Percentiles rank a stretch among this genome's conserved stretches.
These are phyloP conservation scores for Diadema setosum DNA, from an alignment of 35 echinoderm and acorn worm genomes.

Conservation along the genomic window DNA sequence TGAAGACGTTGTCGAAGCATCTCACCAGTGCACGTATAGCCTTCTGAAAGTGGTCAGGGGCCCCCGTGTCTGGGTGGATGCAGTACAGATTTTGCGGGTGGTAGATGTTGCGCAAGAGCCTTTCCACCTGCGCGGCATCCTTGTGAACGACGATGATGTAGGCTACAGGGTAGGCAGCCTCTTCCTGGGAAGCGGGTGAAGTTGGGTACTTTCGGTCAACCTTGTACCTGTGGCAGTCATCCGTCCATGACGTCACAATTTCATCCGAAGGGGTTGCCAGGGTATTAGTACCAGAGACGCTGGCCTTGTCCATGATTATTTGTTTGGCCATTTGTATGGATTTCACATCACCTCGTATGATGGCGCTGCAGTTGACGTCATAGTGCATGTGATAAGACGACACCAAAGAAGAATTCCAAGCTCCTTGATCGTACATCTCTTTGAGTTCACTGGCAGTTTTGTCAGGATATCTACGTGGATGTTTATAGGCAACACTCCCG, in stretches of 20 bases:
- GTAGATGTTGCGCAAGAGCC: conserved; percentile 53
- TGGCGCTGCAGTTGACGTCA: conserved; percentile 28
- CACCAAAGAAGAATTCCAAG: not conserved
- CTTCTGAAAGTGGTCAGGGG: not conserved
- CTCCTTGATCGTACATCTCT: not conserved
- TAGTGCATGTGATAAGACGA: conserved; percentile 20
- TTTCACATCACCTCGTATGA: conserved; percentile 8
- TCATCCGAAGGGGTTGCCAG: conserved; percentile 8
- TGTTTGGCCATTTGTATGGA: too few species aligned
- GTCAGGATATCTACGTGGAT: too few species aligned
- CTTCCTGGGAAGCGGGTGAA: conserved; percentile 24
- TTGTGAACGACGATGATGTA: conserved; percentile 51
- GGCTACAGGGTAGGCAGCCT: conserved; percentile 31
- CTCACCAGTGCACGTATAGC: conserved; percentile 8
- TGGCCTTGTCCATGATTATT: not conserved
- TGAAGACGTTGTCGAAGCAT: conserved; percentile 72
- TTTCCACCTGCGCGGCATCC: conserved; percentile 46
- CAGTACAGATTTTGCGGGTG: conserved; percentile 83
- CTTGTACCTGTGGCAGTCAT: conserved; percentile 28
- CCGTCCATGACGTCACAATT: conserved; percentile 2
- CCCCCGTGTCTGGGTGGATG: conserved; percentile 50
- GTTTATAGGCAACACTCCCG: too few species aligned
- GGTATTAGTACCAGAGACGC: too few species aligned
- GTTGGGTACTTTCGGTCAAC: conserved; percentile 14
- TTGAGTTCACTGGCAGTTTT: not conserved